Conservation (phyloP, 2,113 vertebrate genomes). For the Syngnathus typhle region DNA sequence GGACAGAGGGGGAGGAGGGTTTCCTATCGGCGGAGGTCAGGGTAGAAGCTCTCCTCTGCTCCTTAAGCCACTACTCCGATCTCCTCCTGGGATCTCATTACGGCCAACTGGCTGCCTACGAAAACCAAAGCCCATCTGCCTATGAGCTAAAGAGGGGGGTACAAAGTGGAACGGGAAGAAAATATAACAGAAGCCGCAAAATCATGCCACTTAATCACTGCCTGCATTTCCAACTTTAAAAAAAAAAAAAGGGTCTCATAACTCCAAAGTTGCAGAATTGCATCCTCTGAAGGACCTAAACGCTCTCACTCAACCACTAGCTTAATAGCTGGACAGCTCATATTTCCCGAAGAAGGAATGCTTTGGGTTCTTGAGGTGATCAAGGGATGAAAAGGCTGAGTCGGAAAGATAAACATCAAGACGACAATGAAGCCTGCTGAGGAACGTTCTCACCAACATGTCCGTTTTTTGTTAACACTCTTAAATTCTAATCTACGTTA, state of each 20-base stretch:
- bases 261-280: not conserved
- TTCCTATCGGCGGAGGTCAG: conserved; percentile 34
- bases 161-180: conserved; percentile 16
- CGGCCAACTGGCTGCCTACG: conserved; percentile 34
- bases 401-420: not conserved
- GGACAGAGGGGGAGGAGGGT: conserved; percentile 7
- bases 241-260: not conserved
- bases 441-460: not conserved
- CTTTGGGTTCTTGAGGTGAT: not conserved
- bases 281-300: not conserved
- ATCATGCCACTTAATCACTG: not conserved
- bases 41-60: conserved; percentile 24
- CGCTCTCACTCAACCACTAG: not conserved
- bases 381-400: not conserved
- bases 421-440: not conserved
- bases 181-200: conserved; percentile 35
- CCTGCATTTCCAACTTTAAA: not conserved
- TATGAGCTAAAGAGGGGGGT: conserved; percentile 29
- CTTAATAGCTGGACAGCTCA: not conserved
- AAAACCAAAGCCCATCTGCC: conserved; percentile 26
- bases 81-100: conserved; percentile 69
- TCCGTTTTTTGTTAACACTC: no score
- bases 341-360: not conserved
- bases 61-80: conserved; percentile 18
- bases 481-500: no score